Base-by-base conservation (phyloP, 2,888 invertebrate species). In the Cataglyphis rosenhaueri region DNA sequence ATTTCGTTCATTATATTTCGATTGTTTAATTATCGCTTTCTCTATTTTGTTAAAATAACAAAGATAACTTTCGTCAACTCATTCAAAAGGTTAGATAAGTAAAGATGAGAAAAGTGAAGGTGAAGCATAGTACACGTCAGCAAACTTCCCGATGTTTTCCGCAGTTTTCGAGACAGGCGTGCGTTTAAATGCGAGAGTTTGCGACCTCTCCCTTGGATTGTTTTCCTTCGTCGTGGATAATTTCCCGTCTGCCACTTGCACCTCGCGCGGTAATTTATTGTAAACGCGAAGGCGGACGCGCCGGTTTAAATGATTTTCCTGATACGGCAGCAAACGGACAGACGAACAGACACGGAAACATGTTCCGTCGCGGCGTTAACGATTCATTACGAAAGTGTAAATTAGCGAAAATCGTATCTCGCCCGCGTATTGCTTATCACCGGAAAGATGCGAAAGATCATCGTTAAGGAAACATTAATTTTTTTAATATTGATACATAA, bases 281-380 rank as follows among this genome's bases (percentile, higher is more conserved):
- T 66, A 76, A 89, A 89, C 88, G 78, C 78, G 84, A 87, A 87
- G 83, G 71, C 57, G 65, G 81, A 84, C 87, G 71, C 78, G 78
- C 86, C 83, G 75, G 82, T 86, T 85, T 86, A 87, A 81, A 83
- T 71, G 84, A 81, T 61, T 84, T 83, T 70, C 73, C 38, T 25
- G 76, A 81, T 71, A 68, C 64, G 55, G 52, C 76, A 66, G 71
- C 71, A 32, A 64, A 35, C 48, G 73, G 81, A 79, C 65, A 70
- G 66, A 41, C 52, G n/a, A 55, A 78, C 62, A 76, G 82, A 82
- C 86, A 74, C 81, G 84, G 87, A 82, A 79, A 85, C 85, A 85
- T 85, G 85, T 82, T 86, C 85, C 62, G 79, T 81, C 83, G 86
- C 8, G 32, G 32, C 41, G 66, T 76, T 76, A 76, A 76, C 68